These are phyloP conservation scores for Yponomeuta malinellus DNA, from an alignment of 2,888 invertebrate species.

Conservation along the genomic window DNA sequence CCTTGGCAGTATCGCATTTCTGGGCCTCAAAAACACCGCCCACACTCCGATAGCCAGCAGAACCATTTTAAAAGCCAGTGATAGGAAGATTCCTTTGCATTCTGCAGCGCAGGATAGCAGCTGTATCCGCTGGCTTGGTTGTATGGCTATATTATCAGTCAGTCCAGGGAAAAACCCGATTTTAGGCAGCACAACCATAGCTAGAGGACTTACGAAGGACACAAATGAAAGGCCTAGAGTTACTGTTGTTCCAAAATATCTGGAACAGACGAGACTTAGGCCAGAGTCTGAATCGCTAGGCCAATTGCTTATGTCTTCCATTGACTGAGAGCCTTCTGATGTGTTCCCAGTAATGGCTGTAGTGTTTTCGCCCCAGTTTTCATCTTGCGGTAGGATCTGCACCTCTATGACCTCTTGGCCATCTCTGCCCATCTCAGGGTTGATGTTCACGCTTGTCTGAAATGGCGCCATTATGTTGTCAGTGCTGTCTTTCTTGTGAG, in stretches of 20 bases:
- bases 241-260: constrained; percentile 88
- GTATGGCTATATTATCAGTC: constrained; percentile 80
- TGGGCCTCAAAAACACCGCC: constrained; percentile 92
- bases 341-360: constrained; percentile 98
- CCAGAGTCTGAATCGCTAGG: constrained; percentile 84
- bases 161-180: constrained; percentile 88
- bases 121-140: constrained; percentile 80
- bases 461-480: constrained; percentile 86
- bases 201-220: constrained; percentile 93
- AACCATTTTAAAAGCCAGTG: constrained; percentile 92
- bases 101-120: constrained; percentile 91
- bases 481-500: constrained; percentile 77
- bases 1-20: constrained; percentile 91
- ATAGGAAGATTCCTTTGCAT: constrained; percentile 94
- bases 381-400: constrained; percentile 96
- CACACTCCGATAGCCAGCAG: constrained; percentile 92
- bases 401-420: constrained; percentile 96
- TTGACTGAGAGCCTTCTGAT: constrained; percentile 95
- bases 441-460: constrained; percentile 89
- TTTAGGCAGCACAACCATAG: constrained; percentile 96
- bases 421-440: constrained; percentile 83
- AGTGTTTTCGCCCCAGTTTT: constrained; percentile 99
- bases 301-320: constrained; percentile 93
- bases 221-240: constrained; percentile 86
- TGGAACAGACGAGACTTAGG: constrained; percentile 83